A percentile compares a stretch with the other conserved stretches of the same genome.
Conservation (phyloP, 1,140 invertebrate genomes). For the Lutraria rhynchaena region DNA sequence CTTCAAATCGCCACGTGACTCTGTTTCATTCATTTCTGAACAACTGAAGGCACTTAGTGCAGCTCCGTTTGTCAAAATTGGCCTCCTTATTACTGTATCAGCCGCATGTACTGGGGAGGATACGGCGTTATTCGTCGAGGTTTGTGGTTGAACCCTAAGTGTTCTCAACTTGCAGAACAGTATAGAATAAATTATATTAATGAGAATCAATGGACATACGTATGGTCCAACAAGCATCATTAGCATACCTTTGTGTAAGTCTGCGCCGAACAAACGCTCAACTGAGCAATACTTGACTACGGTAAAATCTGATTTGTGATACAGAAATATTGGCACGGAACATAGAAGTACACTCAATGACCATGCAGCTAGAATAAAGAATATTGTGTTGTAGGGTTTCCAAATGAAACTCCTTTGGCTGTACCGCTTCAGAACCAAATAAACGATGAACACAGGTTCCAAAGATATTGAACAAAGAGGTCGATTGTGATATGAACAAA, state of each 20-base stretch:
- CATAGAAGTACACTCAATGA: constrained; percentile 3
- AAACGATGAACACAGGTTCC: constrained; percentile 21
- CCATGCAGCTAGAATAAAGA: constrained; percentile 2
- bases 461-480: constrained; percentile 32
- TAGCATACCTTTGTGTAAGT: neutral
- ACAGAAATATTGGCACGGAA: neutral
- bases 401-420: neutral
- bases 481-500: neutral
- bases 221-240: constrained; percentile 2
- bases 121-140: too few species aligned
- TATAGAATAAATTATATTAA: neutral
- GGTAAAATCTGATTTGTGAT: neutral
- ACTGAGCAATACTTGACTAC: constrained; percentile 18
- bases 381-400: constrained; percentile 2
- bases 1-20: too few species aligned
- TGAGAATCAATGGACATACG: neutral
- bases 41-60: too few species aligned
- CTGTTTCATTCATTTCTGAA: too few species aligned
- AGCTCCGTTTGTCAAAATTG: too few species aligned
- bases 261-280: neutral
- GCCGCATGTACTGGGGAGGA: too few species aligned
- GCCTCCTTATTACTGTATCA: too few species aligned
- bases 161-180: constrained; percentile 1
- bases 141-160: neutral
- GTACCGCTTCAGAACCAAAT: neutral